Percentiles rank a stretch among this genome's conserved stretches.
Evolutionary conservation across 37 sponge, comb jelly and placozoan species (phyloP).

Genomic region (Bolinopsis microptera): DNA sequence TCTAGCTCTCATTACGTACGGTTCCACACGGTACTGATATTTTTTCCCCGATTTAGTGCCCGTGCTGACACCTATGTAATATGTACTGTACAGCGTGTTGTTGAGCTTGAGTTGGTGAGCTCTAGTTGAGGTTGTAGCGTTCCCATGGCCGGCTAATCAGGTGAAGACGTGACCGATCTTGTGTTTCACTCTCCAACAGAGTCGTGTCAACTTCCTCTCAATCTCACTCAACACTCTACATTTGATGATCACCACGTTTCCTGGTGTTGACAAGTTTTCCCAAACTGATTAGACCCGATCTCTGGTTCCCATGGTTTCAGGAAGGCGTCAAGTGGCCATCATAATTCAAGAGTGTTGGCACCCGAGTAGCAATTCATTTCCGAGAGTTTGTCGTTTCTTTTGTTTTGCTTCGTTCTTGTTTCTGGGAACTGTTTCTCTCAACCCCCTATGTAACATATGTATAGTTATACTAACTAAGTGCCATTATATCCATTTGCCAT

Average conservation of each 20-base stretch:
- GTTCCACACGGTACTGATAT: background rate
- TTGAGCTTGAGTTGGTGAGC: background rate
- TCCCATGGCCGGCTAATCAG: background rate
- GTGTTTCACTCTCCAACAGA: background rate
- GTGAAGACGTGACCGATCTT: background rate
- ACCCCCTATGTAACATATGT: no score
- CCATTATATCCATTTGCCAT: no score
- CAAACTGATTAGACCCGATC: background rate
- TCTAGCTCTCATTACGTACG: background rate
- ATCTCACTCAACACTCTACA: background rate
- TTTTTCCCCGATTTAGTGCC: background rate
- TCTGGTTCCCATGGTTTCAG: background rate
- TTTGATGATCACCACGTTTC: background rate
- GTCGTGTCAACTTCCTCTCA: background rate
- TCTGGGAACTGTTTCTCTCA: background rate
- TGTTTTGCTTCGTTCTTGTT: background rate
- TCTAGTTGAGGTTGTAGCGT: background rate
- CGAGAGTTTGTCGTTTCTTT: background rate
- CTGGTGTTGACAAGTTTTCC: background rate
- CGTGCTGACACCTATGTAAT: background rate
- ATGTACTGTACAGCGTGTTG: background rate
- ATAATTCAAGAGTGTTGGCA: background rate
- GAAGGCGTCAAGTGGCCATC: background rate
- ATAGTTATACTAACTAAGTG: no score
- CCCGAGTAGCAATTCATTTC: slow-evolving; percentile 48